Conservation (phyloP, 2,888 invertebrate species). For the Eumacrocentrus americanus region DNA sequence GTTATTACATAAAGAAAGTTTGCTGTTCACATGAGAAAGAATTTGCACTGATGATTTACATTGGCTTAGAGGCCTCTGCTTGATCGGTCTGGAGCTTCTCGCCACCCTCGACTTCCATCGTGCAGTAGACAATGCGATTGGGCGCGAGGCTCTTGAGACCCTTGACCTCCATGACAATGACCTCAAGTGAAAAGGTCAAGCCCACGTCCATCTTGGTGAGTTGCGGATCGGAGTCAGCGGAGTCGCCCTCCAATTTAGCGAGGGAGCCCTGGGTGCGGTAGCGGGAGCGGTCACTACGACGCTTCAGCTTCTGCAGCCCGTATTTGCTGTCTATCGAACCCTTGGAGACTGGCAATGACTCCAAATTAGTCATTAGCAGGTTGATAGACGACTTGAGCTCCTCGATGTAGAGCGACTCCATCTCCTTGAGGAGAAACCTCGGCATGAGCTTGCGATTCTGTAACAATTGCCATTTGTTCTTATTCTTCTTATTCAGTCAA, state of each 20-base stretch:
- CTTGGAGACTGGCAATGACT: slow-evolving; percentile 97
- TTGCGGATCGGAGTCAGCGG: slow-evolving; percentile 93
- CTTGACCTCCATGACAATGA: slow-evolving; percentile 98
- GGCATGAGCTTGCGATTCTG: slow-evolving; percentile 97
- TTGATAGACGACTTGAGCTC: slow-evolving; percentile 98
- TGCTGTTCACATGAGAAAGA: no score
- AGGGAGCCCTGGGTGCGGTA: slow-evolving; percentile 84
- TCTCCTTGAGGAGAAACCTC: slow-evolving; percentile 99
- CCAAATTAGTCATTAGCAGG: slow-evolving; percentile 97
- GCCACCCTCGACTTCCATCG: slow-evolving; percentile 99
- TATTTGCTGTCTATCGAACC: slow-evolving; percentile 97
- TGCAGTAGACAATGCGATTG: slow-evolving; percentile 98
- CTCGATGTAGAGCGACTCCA: slow-evolving; percentile 99
- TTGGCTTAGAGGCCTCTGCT: slow-evolving; percentile 98
- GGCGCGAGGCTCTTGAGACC: slow-evolving; percentile 95
- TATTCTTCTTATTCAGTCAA: not conserved
- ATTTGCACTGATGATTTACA: no score
- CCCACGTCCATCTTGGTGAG: slow-evolving; percentile 98
- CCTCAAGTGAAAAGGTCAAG: slow-evolving; percentile 94
- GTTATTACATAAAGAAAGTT: no score
- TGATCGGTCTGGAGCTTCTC: slow-evolving; percentile 99
- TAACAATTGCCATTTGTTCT: slow-evolving; percentile 26
- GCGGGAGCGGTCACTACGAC: slow-evolving; percentile 65
- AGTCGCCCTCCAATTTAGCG: slow-evolving; percentile 91
- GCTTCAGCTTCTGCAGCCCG: slow-evolving; percentile 96